Percentiles rank a stretch among this genome's conserved stretches.
Evolutionary conservation across 1,140 invertebrate species (phyloP).

Genomic region (Penaeus vannamei): DNA sequence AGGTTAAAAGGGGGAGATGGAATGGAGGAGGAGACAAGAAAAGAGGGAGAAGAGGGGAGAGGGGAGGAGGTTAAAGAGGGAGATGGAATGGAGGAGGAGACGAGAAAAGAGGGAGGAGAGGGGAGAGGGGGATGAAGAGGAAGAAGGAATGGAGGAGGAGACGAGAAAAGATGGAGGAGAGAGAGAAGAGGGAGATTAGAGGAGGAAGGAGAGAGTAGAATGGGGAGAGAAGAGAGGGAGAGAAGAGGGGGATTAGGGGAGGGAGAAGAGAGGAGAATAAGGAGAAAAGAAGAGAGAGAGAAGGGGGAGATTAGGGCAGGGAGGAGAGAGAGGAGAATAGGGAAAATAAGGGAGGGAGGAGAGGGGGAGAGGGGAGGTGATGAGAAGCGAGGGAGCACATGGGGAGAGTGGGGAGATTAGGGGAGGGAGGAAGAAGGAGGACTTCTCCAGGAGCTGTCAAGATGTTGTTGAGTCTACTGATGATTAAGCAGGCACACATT

Average conservation of each 20-base stretch:
- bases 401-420: too few species aligned
- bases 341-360: too few species aligned
- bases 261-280: not conserved
- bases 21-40: not conserved
- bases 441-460: not conserved
- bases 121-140: too few species aligned
- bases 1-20: not conserved
- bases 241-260: not conserved
- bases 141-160: not conserved
- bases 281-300: not conserved
- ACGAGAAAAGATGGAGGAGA: too few species aligned
- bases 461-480: too few species aligned
- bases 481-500: too few species aligned
- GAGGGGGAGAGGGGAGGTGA: too few species aligned
- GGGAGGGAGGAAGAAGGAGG: not conserved
- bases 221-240: too few species aligned
- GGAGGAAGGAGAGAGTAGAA: not conserved
- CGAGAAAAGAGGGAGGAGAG: too few species aligned
- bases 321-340: not conserved
- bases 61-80: not conserved
- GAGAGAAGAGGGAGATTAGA: not conserved
- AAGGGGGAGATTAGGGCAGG: not conserved
- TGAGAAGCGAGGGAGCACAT: too few species aligned
- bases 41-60: too few species aligned
- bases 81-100: too few species aligned